Conservation (phyloP, 2,113 vertebrate genomes). For the Limnothrissa miodon region DNA sequence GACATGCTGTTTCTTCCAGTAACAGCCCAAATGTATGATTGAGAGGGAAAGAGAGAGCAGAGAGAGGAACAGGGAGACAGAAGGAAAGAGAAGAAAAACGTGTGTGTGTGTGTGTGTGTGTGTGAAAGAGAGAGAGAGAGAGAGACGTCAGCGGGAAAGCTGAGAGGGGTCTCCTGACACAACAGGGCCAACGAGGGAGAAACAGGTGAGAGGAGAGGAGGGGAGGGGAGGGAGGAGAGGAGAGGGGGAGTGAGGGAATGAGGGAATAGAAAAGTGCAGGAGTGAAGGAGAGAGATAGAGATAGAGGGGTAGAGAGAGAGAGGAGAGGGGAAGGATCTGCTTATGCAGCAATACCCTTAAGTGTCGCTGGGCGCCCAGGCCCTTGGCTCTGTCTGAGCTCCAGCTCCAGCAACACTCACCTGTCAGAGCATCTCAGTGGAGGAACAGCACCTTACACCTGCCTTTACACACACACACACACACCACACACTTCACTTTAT, state of each 20-base stretch:
- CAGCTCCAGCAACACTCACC: neutral
- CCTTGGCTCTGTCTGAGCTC: neutral
- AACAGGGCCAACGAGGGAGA: neutral
- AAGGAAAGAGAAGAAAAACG: neutral
- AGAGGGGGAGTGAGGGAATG: neutral
- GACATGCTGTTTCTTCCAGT: neutral
- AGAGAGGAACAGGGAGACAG: neutral
- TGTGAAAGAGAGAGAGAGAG: neutral
- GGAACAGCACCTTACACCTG: neutral
- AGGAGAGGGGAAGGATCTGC: neutral
- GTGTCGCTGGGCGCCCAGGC: neutral
- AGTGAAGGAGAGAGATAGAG: neutral
- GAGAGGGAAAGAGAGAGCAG: neutral
- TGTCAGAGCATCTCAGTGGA: neutral
- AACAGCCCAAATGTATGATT: neutral
- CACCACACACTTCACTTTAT: neutral
- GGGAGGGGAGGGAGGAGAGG: neutral
- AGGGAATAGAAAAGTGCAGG: neutral
- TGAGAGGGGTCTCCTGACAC: neutral
- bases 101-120: neutral
- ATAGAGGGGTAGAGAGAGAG: neutral
- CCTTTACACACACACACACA: neutral
- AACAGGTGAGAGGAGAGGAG: neutral
- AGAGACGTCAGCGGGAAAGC: neutral
- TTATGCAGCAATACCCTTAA: slow-evolving; percentile 10